A percentile compares a stretch with the other conserved stretches of the same genome.
Conservation (phyloP, 2,113 vertebrate genomes). For the Apodemus sylvaticus region DNA sequence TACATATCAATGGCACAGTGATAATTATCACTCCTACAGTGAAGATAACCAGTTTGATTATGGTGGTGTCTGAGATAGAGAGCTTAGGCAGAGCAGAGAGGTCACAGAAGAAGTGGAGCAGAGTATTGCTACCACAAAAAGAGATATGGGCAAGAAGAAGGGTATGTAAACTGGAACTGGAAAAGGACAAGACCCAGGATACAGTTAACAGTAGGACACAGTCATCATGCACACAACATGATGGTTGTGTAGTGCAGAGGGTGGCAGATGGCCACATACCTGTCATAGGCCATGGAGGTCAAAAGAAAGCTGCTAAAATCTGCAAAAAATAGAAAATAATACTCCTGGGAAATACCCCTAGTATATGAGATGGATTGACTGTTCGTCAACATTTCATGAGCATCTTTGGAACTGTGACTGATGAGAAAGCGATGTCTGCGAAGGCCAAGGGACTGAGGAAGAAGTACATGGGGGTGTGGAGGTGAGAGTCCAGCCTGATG, state of each 20-base stretch:
- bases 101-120: background rate
- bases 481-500: background rate
- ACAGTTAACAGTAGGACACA: background rate
- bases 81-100: background rate
- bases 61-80: background rate
- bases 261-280: background rate
- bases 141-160: background rate
- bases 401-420: background rate
- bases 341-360: background rate
- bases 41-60: background rate
- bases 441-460: background rate
- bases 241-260: background rate
- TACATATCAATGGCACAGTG: background rate
- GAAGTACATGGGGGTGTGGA: slow-evolving; percentile 24
- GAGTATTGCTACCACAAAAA: background rate
- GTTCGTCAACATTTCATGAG: background rate
- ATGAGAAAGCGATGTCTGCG: background rate
- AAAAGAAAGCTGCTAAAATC: background rate
- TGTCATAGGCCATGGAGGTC: background rate
- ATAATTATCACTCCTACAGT: background rate
- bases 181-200: background rate
- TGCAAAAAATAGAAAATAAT: background rate
- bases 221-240: no score
- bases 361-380: background rate
- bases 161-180: background rate